Base-by-base conservation (phyloP, 2,888 invertebrate species). In the Neria commutata region DNA sequence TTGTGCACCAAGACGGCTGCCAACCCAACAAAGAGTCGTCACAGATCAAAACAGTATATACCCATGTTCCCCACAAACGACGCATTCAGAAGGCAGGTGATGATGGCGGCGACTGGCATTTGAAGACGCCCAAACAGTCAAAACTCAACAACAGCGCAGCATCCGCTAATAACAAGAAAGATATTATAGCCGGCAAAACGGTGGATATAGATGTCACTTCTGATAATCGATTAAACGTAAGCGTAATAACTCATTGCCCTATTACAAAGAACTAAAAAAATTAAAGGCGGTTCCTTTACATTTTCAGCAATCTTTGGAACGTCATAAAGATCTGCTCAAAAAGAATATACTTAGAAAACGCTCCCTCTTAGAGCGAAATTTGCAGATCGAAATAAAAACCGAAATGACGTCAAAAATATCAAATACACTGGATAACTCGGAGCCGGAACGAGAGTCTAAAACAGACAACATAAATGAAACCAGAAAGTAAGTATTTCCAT, bases 301-400 rank as follows among this genome's bases (percentile, higher is more conserved):
- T 47, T 52, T 91, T 77, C 88, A 91, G 76, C 84, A 91, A 37
- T 85, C 95, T 21, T 90, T 77, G 46, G 75, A 91, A 79, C 89
- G 92, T 70, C 95, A 96, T 73, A 96, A 95, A 77, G 96, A 96
- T 79, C 84, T 91, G 69, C 86, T 98, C 49, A 95, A 95, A 81
- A 95, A 94, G 76, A 95, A 95, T 73, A 97, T 97, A 65, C 86
- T 95, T 63, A 91, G 94, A 74, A 96, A 96, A 77, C 85, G 97
- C 67, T 92, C 92, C 1, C 83, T 94, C 16, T 86, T 97, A 56
- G 95, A 95, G 76, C 92, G 93, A 71, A 94, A 94, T 78, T 85
- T 97, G 58, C 92, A 94, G 72, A 89, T 91, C 64, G 93, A 95
- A 79, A 95, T 97, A 76, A 93, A 94, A 54, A 89, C 89, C 76